Conservation (phyloP, 2,113 vertebrate genomes). For the Marcusenius ussheri region DNA sequence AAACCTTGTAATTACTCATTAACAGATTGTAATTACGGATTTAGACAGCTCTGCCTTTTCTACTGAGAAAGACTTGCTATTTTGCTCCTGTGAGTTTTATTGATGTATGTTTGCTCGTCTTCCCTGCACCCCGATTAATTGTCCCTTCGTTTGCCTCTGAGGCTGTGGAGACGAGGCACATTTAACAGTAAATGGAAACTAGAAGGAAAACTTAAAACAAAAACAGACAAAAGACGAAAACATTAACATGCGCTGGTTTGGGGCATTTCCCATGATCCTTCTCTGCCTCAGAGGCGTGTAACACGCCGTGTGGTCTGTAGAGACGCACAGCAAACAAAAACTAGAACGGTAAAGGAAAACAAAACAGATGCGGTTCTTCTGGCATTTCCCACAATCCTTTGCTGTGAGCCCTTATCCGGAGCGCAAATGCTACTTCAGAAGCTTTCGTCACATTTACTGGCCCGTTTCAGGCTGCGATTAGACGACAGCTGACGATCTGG, state of each 20-base stretch:
- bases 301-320: background rate
- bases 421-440: background rate
- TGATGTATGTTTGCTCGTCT: background rate
- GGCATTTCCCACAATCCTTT: background rate
- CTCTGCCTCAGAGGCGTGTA: background rate
- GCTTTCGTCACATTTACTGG: background rate
- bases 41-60: background rate
- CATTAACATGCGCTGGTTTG: background rate
- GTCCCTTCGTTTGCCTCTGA: background rate
- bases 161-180: background rate
- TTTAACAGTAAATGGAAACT: background rate
- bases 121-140: background rate
- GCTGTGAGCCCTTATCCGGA: background rate
- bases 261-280: background rate
- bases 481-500: background rate
- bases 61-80: background rate
- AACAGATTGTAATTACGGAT: background rate
- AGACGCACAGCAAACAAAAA: background rate
- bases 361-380: background rate
- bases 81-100: slow-evolving; percentile 14
- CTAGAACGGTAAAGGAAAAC: background rate
- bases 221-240: background rate
- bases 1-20: background rate
- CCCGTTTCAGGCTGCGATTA: background rate
- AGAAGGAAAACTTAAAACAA: background rate